These are phyloP conservation scores for Vesta saturnalis DNA, from an alignment of 2,888 invertebrate species.

Conservation along the genomic window DNA sequence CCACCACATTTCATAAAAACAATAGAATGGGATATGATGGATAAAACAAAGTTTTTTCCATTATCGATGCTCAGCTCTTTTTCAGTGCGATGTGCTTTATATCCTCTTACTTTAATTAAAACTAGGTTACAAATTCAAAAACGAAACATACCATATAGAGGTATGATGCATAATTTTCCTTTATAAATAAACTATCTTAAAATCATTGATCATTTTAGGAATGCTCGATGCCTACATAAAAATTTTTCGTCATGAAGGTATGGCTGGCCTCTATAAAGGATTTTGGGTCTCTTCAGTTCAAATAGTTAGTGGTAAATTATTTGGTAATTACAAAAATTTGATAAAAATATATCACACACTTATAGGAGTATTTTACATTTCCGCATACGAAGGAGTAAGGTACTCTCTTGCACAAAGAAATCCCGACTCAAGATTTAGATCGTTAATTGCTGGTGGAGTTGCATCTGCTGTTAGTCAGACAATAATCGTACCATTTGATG, in stretches of 20 bases:
- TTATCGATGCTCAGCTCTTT: slow-evolving; percentile 91
- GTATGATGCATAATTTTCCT: slow-evolving; percentile 60
- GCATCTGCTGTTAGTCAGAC: slow-evolving; percentile 95
- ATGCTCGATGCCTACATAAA: slow-evolving; percentile 90
- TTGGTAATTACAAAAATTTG: background rate
- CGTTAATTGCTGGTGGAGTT: slow-evolving; percentile 88
- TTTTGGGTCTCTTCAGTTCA: slow-evolving; percentile 93
- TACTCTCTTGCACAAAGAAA: slow-evolving; percentile 78
- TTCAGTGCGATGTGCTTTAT: slow-evolving; percentile 78
- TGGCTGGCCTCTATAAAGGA: slow-evolving; percentile 89
- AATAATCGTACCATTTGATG: slow-evolving; percentile 95
- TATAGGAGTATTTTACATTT: slow-evolving; percentile 90
- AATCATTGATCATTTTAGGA: slow-evolving; percentile 57
- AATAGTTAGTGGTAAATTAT: slow-evolving; percentile 61
- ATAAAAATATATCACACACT: slow-evolving; percentile 24
- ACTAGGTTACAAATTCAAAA: slow-evolving; percentile 92
- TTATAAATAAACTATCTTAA: background rate
- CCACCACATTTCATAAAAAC: slow-evolving; percentile 75
- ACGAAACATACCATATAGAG: slow-evolving; percentile 83
- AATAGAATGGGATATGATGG: slow-evolving; percentile 99
- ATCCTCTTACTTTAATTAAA: slow-evolving; percentile 93
- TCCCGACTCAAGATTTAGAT: slow-evolving; percentile 74
- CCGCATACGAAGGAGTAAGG: slow-evolving; percentile 91
- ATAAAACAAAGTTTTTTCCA: slow-evolving; percentile 93
- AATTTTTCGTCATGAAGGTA: slow-evolving; percentile 86